Evolutionary conservation across 2,113 vertebrate genomes (phyloP).

Genomic region (Dendropsophus ebraccatus): DNA sequence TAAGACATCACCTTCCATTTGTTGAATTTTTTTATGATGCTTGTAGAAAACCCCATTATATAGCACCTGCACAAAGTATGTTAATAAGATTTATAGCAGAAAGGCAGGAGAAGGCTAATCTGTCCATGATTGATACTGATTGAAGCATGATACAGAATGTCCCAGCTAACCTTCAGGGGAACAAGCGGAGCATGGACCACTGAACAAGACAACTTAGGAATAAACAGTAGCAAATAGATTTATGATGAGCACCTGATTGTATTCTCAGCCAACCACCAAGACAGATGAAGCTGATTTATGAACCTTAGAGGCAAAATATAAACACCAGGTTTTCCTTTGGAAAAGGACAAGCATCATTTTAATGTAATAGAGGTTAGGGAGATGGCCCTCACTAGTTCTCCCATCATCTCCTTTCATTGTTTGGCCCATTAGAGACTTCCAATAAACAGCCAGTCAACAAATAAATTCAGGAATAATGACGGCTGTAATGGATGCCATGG

Average conservation of each 20-base stretch:
- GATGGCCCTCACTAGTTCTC: neutral
- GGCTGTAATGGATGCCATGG: neutral
- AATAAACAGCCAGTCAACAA: neutral
- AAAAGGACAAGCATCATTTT: neutral
- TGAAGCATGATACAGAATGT: neutral
- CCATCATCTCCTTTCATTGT: neutral
- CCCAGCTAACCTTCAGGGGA: neutral
- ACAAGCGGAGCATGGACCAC: neutral
- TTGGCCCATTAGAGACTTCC: neutral
- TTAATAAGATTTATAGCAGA: constrained; percentile 1
- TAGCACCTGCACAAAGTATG: neutral
- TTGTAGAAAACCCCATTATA: neutral
- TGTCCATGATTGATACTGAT: neutral
- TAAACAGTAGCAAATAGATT: neutral
- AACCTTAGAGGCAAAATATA: constrained; percentile 1
- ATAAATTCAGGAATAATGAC: neutral
- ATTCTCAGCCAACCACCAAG: neutral
- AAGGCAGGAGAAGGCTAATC: neutral
- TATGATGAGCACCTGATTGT: neutral
- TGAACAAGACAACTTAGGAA: neutral
- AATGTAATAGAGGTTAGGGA: constrained; percentile 6
- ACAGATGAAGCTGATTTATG: constrained; percentile 19
- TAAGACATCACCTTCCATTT: neutral
- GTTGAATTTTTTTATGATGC: neutral
- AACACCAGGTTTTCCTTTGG: neutral